These are phyloP conservation scores for Haemorhous mexicanus DNA, from an alignment of 2,113 vertebrate genomes.

Conservation along the genomic window DNA sequence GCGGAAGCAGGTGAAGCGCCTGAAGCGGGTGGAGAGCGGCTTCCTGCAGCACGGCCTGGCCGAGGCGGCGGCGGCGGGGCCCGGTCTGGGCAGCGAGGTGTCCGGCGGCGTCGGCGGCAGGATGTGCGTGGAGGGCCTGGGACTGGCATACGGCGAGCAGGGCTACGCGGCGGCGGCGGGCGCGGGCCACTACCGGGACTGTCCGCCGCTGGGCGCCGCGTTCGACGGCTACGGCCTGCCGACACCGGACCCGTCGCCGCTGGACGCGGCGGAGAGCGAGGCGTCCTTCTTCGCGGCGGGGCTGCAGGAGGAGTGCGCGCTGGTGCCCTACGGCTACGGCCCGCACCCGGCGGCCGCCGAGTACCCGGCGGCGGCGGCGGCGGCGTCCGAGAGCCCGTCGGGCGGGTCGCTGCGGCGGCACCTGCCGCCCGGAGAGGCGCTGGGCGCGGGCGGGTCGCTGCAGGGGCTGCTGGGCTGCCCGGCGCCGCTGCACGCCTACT, in stretches of 20 bases:
- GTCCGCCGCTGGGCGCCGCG: slow-evolving; percentile 71
- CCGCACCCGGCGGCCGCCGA: slow-evolving; percentile 58
- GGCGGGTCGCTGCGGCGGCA: not conserved
- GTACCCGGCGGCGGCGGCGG: not conserved
- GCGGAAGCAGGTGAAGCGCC: slow-evolving; percentile 95
- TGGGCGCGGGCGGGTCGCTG: not conserved
- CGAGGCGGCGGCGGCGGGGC: not conserved
- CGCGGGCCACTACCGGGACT: slow-evolving; percentile 81
- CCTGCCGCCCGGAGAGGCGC: not conserved
- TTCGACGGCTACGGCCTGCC: slow-evolving; percentile 87
- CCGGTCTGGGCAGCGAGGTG: slow-evolving; percentile 59
- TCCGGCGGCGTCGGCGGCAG: slow-evolving; percentile 59
- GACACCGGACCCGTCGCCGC: slow-evolving; percentile 89
- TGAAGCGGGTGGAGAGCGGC: slow-evolving; percentile 88
- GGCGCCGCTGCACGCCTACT: not conserved
- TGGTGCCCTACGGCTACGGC: slow-evolving; percentile 78
- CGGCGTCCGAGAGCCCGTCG: slow-evolving; percentile 31
- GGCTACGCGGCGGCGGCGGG: slow-evolving; percentile 60
- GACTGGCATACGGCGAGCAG: slow-evolving; percentile 77
- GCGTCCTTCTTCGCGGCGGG: slow-evolving; percentile 80
- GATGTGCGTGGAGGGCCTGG: slow-evolving; percentile 74
- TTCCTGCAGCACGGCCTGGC: slow-evolving; percentile 79
- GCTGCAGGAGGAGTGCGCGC: slow-evolving; percentile 82
- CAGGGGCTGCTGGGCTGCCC: not conserved
- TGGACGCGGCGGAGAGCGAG: slow-evolving; percentile 85